Percentiles rank a stretch among this genome's conserved stretches.
phyloP scores from a whole-genome alignment of 2,113 vertebrate genomes.

The Anguilla rostrata region DNA sequence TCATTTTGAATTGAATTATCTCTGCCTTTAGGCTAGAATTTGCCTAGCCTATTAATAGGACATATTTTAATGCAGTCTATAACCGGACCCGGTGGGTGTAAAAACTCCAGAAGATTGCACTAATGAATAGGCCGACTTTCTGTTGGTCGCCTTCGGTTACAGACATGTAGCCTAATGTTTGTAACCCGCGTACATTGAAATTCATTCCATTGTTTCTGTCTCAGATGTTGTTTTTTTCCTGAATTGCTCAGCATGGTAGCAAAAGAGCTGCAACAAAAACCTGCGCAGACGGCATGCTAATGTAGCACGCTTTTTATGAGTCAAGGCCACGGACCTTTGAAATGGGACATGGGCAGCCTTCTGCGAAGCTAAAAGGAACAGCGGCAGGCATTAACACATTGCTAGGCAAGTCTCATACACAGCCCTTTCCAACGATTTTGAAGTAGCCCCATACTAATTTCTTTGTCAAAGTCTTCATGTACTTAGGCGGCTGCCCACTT shows the following conservation, averaged over 20 bases:
- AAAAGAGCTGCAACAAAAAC: background rate
- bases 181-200: background rate
- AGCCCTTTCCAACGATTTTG: background rate
- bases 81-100: background rate
- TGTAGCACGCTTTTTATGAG: background rate
- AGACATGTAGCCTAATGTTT: background rate
- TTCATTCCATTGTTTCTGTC: background rate
- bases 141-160: background rate
- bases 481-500: conserved; percentile 4
- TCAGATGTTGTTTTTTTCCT: background rate
- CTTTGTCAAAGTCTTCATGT: background rate
- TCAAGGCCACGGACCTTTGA: conserved; percentile 6
- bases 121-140: background rate
- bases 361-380: background rate
- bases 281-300: background rate
- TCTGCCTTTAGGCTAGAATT: background rate
- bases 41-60: background rate
- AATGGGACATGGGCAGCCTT: background rate
- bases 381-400: background rate
- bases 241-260: background rate
- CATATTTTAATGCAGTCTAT: background rate
- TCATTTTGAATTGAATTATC: background rate
- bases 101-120: background rate
- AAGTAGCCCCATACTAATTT: background rate
- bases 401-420: background rate